Evolutionary conservation across 2,113 vertebrate genomes (phyloP).

Genomic region (Prionailurus bengalensis): DNA sequence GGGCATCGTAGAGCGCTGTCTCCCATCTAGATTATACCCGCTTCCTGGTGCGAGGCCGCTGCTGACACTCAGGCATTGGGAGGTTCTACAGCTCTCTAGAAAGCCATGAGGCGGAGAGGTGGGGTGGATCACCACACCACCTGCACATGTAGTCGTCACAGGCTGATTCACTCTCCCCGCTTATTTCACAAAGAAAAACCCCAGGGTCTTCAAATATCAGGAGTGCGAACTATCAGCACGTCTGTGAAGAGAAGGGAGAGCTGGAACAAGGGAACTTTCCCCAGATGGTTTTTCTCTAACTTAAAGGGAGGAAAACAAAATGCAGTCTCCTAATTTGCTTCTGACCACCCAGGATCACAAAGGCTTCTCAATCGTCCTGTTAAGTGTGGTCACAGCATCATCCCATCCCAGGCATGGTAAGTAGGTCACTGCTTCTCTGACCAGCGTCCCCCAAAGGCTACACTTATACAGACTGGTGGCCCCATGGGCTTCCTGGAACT

Average conservation of each 20-base stretch:
- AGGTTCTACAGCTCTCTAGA: neutral
- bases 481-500: neutral
- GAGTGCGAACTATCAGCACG: no score
- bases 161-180: neutral
- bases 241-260: neutral
- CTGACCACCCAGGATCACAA: neutral
- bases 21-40: neutral
- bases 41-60: neutral
- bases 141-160: neutral
- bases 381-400: neutral
- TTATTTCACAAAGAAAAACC: neutral
- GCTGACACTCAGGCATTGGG: neutral
- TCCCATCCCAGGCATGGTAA: rapidly evolving
- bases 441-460: neutral
- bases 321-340: neutral
- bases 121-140: neutral
- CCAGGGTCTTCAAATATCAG: neutral
- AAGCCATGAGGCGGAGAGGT: neutral
- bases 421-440: neutral
- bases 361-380: neutral
- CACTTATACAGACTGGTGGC: neutral
- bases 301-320: neutral
- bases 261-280: neutral
- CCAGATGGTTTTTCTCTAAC: neutral
- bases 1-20: neutral